Evolutionary conservation across 2,113 vertebrate species (phyloP), one percentile per base, ranked within the genome.

Genomic region (Odobenus rosmarus): DNA sequence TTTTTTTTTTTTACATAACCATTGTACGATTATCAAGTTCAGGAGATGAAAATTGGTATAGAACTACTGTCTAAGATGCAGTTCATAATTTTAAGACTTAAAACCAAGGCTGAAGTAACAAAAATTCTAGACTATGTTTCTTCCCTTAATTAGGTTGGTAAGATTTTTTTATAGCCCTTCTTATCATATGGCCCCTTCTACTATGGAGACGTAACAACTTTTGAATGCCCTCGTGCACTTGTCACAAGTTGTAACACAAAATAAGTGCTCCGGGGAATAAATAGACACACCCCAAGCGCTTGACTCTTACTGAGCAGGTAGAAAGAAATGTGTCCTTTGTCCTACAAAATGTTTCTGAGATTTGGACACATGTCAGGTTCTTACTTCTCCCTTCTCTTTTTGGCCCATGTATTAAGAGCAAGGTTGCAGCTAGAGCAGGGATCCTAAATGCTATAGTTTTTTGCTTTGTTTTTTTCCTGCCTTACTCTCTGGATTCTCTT

Each of bases 71-170:
- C 46, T 96, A 82, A 92, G 5, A 79, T 6, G 3, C 0, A 53
- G 53, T 59, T 79, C n/a, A 82, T 79, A 83, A 83, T 86, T 69
- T 88, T 86, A 72, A 81, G 57, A 42, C 39, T 95, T 95, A 77
- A 94, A 95, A 67, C 31, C 15, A 82, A 36, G 57, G 19, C 4
- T 91, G 55, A 95, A 94, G 36, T 84, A 31, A 71, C 8, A 72
- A 90, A 94, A 69, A 24, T n/a, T 83, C 15, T 16, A 33, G 57
- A 79, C 3, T 14, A 18, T 59, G 13, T 64, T 82, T 96, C 71
- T 97, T 15, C 26, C 19, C 28, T 62, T 92, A 39, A 69, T 62
- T 18, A 57, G 23, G 9, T 7, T 76, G 39, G 15, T 80, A 62
- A 69, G 64, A 28, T 21, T 3, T 6, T 88, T 90, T 82, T 92